A percentile compares a stretch with the other conserved stretches of the same genome.
Conservation (phyloP, 64 coral and sea anemone genomes). For the Porites lutea region DNA sequence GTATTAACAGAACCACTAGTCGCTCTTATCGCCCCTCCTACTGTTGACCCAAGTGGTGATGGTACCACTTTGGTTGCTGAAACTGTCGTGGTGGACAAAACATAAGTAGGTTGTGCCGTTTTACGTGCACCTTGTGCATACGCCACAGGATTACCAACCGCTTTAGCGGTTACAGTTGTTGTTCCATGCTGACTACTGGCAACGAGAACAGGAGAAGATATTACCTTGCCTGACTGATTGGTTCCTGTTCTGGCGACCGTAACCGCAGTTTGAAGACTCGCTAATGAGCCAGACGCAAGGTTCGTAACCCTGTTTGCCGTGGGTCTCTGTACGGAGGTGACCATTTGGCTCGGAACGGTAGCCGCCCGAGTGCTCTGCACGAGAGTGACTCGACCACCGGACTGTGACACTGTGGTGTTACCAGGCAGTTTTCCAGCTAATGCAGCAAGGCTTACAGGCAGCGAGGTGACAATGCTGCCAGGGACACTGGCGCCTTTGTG, state of each 20-base stretch:
- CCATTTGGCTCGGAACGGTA: slow-evolving; percentile 2
- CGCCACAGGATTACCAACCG: not conserved
- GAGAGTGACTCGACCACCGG: slow-evolving; percentile 23
- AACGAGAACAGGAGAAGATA: not conserved
- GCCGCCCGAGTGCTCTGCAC: slow-evolving; percentile 17
- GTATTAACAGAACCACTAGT: not conserved
- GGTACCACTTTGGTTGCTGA: not conserved
- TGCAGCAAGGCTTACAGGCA: slow-evolving; percentile 30
- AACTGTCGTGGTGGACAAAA: not conserved
- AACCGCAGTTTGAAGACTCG: slow-evolving; percentile 15
- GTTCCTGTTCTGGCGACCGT: slow-evolving; percentile 5
- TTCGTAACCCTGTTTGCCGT: slow-evolving; percentile 3
- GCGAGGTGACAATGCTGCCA: slow-evolving; percentile 6
- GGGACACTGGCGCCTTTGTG: slow-evolving; percentile 1
- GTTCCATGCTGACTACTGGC: not conserved
- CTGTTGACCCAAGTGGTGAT: not conserved
- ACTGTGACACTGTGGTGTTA: slow-evolving; percentile 13
- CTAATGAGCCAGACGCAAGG: not conserved
- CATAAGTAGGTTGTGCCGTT: not conserved
- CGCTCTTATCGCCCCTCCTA: not conserved
- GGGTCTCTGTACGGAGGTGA: slow-evolving; percentile 1
- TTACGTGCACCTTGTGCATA: not conserved
- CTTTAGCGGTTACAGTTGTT: not conserved
- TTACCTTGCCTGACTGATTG: not conserved
- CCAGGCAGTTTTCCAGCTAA: slow-evolving; percentile 37